Evolutionary conservation across 2,888 invertebrate genomes (phyloP), one percentile per base, ranked within the genome.

Genomic region (Electrophaes corylata): DNA sequence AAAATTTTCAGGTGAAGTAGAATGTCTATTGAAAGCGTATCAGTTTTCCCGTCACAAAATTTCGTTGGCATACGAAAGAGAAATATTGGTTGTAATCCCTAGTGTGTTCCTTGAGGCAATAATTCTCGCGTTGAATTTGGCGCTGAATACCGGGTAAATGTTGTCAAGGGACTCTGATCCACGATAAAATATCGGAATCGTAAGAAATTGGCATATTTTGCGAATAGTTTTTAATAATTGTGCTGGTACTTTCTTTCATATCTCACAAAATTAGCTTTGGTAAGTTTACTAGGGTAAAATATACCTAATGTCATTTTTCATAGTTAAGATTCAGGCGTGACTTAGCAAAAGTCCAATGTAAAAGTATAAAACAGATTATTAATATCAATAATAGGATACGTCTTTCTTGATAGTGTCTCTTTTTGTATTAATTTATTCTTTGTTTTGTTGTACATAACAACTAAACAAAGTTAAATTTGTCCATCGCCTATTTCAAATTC

Each of bases 81-180:
- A 65, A 65, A 70, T 70, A 67, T 67, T 59, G 55, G 65, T 52
- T 61, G 64, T 62, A 69, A 69, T 72, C 70, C 70, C 71, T 16
- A 20, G 53, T 26, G 68, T 18, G 51, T 23, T 12, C 64, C 68
- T 60, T 47, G 11, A 52, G 61, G 69, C 71, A 56, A 64, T 60
- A 50, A 68, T 62, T 56, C 57, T 57, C 53, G 46, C 54, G 60
- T 64, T 60, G 60, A 68, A 70, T 71, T 71, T 65, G 53, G 61
- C 51, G 52, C 60, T 23, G 60, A 60, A 57, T 57, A 48, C 54
- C 62, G 65, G 57, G 60, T 61, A 67, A 73, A 71, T 52, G 57
- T 56, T 62, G 55, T 61, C 73, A 35, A 16, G 69, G 62, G 73
- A 68, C 63, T 29, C 26, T 29, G 10, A 57, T 49, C 51, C 60